Percentiles rank a stretch among this genome's conserved stretches.
These are phyloP conservation scores for Ctenopoma multispine DNA, from an alignment of 2,797 vertebrate genomes.

Conservation along the genomic window DNA sequence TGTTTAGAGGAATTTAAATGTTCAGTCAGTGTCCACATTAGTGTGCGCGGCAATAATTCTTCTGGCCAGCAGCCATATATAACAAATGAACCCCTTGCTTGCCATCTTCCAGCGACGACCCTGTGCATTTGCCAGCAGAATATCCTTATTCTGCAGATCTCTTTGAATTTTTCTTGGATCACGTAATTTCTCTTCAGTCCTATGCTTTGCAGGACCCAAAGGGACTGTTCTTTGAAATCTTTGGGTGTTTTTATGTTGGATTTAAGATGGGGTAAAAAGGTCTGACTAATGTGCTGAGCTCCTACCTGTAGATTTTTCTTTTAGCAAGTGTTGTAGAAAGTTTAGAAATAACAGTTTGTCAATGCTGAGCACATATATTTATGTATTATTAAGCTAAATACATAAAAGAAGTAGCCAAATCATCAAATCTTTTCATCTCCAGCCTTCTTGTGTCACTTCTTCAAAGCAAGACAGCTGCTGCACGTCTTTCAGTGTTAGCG, in stretches of 20 bases:
- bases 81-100: conserved; percentile 58
- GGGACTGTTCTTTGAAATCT: conserved; percentile 39
- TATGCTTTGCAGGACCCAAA: conserved; percentile 15
- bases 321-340: conserved; percentile 7
- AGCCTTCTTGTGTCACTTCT: conserved; percentile 52
- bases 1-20: conserved; percentile 26
- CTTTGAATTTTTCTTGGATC: conserved; percentile 31
- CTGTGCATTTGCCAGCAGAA: conserved; percentile 46
- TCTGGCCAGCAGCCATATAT: conserved; percentile 48
- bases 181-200: conserved; percentile 31
- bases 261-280: conserved; percentile 41
- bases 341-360: conserved; percentile 17
- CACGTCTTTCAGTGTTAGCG: conserved; percentile 46
- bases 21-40: conserved; percentile 42
- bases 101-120: conserved; percentile 24
- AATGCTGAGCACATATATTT: conserved; percentile 1
- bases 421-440: conserved; percentile 43
- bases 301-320: conserved; percentile 21
- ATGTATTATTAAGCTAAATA: conserved; percentile 24
- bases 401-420: conserved; percentile 18
- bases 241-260: conserved; percentile 35
- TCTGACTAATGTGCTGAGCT: conserved; percentile 31
- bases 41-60: conserved; percentile 24
- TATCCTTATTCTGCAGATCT: conserved; percentile 55
- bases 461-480: conserved; percentile 55